Conservation (phyloP, 2,888 invertebrate genomes). For the Lasioglossum vierecki region DNA sequence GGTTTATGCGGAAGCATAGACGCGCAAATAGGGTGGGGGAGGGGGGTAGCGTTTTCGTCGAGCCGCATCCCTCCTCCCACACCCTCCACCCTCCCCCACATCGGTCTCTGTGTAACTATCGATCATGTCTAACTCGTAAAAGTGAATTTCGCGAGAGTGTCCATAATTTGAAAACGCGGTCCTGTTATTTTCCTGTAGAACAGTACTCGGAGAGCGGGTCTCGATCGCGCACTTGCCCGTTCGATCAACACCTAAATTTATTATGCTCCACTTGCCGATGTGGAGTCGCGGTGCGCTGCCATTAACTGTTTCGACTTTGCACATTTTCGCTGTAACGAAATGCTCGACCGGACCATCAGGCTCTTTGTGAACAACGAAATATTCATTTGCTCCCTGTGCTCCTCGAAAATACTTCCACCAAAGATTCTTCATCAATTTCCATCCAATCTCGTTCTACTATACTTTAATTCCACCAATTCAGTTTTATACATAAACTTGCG, state of each 20-base stretch:
- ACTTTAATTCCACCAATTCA: not conserved
- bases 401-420: not conserved
- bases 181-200: constrained; percentile 55
- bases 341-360: not conserved
- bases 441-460: not conserved
- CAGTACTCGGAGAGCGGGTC: constrained; percentile 31
- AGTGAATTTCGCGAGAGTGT: constrained; percentile 49
- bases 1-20: constrained; percentile 32
- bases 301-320: constrained; percentile 57
- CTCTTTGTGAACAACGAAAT: not conserved
- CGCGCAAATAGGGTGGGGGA: constrained; percentile 10
- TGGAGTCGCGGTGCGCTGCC: constrained; percentile 34
- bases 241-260: constrained; percentile 66
- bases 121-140: constrained; percentile 51
- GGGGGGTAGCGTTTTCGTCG: constrained; percentile 6
- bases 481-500: not conserved
- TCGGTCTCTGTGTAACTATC: constrained; percentile 29
- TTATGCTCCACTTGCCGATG: constrained; percentile 56
- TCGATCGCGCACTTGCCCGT: constrained; percentile 48
- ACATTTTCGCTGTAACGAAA: constrained; percentile 39
- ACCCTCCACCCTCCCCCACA: not conserved
- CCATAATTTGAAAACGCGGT: constrained; percentile 49
- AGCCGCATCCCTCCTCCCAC: not conserved
- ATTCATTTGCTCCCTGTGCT: not conserved
- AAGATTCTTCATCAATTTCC: not conserved